Percentiles rank a stretch among this genome's conserved stretches.
Evolutionary conservation across 2,113 vertebrate genomes (phyloP).

Genomic region (Salvator merianae): DNA sequence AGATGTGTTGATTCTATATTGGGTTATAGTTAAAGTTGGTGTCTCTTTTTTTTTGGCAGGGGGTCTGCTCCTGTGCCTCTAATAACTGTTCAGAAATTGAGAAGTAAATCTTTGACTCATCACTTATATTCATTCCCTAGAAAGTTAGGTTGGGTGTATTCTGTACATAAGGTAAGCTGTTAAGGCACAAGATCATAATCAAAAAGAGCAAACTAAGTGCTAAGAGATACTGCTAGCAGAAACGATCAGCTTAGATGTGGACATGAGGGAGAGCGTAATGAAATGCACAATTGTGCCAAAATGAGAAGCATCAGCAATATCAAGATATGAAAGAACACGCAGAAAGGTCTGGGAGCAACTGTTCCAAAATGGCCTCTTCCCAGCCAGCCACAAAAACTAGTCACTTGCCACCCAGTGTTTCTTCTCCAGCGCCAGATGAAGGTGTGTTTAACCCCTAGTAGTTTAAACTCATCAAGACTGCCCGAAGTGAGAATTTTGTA

Average conservation of each 20-base stretch:
- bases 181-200: neutral
- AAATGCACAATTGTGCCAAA: slow-evolving; percentile 64
- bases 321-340: neutral
- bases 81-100: neutral
- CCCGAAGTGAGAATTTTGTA: too few species aligned
- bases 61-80: neutral
- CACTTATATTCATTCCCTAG: neutral
- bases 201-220: too few species aligned
- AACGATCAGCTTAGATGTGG: slow-evolving; percentile 62
- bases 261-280: slow-evolving; percentile 46
- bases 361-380: neutral
- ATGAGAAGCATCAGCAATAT: neutral
- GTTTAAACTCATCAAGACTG: too few species aligned
- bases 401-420: neutral
- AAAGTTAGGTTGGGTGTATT: neutral
- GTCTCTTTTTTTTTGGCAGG: neutral
- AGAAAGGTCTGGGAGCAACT: too few species aligned
- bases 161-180: neutral
- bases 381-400: too few species aligned
- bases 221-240: slow-evolving; percentile 35
- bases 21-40: slow-evolving; percentile 15
- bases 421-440: neutral
- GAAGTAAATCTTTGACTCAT: neutral
- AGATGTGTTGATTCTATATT: slow-evolving; percentile 70
- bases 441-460: too few species aligned